Base-by-base conservation (phyloP, 2,888 invertebrate species). In the Cactoblastis cactorum region DNA sequence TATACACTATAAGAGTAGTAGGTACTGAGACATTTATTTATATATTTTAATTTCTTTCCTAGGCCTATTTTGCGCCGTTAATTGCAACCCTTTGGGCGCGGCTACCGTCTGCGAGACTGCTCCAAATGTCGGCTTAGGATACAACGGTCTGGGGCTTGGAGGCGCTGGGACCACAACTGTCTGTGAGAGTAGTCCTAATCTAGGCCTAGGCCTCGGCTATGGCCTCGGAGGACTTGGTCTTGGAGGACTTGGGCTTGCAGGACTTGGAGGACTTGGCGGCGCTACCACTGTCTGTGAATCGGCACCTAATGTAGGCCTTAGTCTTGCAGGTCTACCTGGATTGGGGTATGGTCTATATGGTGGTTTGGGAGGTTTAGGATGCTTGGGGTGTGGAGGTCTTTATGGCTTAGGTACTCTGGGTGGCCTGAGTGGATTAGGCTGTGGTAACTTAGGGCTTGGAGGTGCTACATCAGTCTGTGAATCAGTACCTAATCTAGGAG, bases 231-330 rank as follows among this genome's bases (percentile, higher is more conserved):
- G 37, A 0, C n/a, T 17, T 1, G 43, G 43, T 5, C 5, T 39
- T 11, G 39, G 39, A 2, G 39, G 18, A 18, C 19, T 18, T 2
- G 35, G 35, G 5, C 8, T 6, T 8, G 35, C 15, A 1, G 35
- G 35, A 14, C 15, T 35, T 6, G 35, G 35, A 35, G 34, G 14
- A 15, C 17, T 37, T 5, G 37, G 37, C 11, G 37, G 37, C 9
- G 28, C 28, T 28, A 43, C 43, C 28, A 43, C 43, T 15, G 43
- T 43, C 14, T 43, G 43, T 28, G 43, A 43, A 28, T 28, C 43
- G 3, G 14, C 43, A 15, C 28, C 28, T 11, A 39, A 22, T 22
- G 4, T 43, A 5, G 28, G 15, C 8, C 15, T 22, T 12, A 18
- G 38, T 11, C 18, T 18, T 11, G n/a, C n/a, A n/a, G 43, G 43